These are phyloP conservation scores for Urosaurus nigricauda DNA, from an alignment of 2,797 vertebrate species.

Conservation along the genomic window DNA sequence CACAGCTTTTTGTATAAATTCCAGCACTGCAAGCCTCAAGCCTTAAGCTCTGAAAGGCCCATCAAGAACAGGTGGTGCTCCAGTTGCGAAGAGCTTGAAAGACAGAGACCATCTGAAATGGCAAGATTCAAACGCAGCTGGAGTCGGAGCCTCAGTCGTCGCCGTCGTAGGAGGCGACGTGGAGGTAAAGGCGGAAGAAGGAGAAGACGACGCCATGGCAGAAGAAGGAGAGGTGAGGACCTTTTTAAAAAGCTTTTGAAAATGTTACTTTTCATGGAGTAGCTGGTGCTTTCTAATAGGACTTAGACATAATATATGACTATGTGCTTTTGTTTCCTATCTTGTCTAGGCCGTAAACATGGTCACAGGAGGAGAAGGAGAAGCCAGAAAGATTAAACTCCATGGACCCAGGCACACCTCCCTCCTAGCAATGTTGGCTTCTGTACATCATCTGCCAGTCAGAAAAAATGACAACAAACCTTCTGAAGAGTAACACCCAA, in stretches of 20 bases:
- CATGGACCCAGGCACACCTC: neutral
- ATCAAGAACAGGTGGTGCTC: slow-evolving; percentile 39
- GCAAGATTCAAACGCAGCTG: slow-evolving; percentile 49
- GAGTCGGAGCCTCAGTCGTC: slow-evolving; percentile 44
- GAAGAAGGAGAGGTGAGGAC: neutral
- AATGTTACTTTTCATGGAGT: neutral
- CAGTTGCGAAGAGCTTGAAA: slow-evolving; percentile 42
- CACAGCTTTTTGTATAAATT: slow-evolving; percentile 15
- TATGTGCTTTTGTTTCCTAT: neutral
- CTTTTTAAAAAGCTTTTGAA: neutral
- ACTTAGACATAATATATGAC: neutral
- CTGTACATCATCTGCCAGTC: slow-evolving; percentile 11
- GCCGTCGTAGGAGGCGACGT: slow-evolving; percentile 7
- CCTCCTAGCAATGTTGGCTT: neutral
- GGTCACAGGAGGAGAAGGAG: slow-evolving; percentile 2
- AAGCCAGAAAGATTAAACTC: slow-evolving; percentile 8
- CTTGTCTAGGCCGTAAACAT: neutral
- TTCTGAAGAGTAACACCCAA: slow-evolving; percentile 16
- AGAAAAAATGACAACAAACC: slow-evolving; percentile 22
- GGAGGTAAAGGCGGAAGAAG: slow-evolving; percentile 29
- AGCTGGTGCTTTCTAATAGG: neutral
- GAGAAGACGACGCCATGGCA: neutral
- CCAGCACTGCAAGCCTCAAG: neutral
- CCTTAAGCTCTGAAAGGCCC: slow-evolving; percentile 38
- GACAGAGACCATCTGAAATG: slow-evolving; percentile 35